Percentiles rank a stretch among this genome's conserved stretches.
Evolutionary conservation across 2,888 invertebrate genomes (phyloP).

Genomic region (Arge pagana): DNA sequence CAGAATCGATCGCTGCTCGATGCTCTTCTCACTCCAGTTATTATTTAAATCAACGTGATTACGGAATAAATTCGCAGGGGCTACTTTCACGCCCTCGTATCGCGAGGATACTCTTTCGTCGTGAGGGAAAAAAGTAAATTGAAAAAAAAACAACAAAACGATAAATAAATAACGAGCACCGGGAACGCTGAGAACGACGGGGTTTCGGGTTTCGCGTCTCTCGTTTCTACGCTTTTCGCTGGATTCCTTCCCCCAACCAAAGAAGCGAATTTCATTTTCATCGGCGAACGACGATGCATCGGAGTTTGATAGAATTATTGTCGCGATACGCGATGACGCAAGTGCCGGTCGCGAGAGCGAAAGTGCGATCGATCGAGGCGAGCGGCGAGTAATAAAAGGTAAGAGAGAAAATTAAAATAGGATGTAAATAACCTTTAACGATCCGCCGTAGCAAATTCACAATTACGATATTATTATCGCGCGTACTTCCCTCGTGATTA

Average conservation of each 20-base stretch:
- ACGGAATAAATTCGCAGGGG: slow-evolving; percentile 13
- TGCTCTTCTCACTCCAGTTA: slow-evolving; percentile 15
- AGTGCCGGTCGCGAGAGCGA: slow-evolving; percentile 8
- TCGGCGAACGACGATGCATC: too few relatives aligned
- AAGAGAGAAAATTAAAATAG: slow-evolving; percentile 47
- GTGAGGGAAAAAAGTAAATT: too few relatives aligned
- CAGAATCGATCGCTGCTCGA: slow-evolving; percentile 16
- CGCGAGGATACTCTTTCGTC: too few relatives aligned
- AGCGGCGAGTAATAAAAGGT: slow-evolving; percentile 16
- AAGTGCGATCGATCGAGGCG: slow-evolving; percentile 15
- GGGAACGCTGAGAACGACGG: too few relatives aligned
- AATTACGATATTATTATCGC: slow-evolving; percentile 52
- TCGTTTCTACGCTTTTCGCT: too few relatives aligned
- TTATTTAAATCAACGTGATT: slow-evolving; percentile 17
- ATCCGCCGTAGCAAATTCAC: slow-evolving; percentile 54
- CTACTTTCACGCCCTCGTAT: slow-evolving; percentile 1
- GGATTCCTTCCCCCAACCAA: too few relatives aligned
- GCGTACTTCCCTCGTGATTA: slow-evolving; percentile 39
- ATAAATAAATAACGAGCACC: too few relatives aligned
- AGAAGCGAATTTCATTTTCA: too few relatives aligned
- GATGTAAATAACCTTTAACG: slow-evolving; percentile 51
- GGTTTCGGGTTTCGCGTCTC: too few relatives aligned
- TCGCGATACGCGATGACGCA: too few relatives aligned
- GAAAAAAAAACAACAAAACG: too few relatives aligned
- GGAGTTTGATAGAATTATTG: too few relatives aligned